These are phyloP conservation scores for Holothuria scabra DNA, from an alignment of 53 echinoderm and acorn worm species.

Conservation along the genomic window DNA sequence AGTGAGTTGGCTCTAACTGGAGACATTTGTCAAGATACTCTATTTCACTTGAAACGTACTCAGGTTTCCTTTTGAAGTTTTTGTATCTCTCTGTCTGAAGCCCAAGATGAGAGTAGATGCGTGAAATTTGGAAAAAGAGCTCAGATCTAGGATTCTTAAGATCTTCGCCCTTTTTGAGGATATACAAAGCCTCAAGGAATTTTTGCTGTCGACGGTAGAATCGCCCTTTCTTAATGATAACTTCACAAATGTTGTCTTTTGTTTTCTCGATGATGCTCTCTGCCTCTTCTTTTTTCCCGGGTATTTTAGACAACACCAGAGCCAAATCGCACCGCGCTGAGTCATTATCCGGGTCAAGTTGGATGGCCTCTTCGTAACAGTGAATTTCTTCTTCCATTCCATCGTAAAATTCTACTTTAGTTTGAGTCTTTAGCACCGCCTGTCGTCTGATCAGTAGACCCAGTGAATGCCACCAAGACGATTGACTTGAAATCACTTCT, in stretches of 20 bases:
- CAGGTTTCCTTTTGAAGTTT: neutral
- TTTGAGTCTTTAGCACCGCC: too few species aligned
- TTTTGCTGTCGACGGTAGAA: neutral
- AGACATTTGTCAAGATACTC: conserved; percentile 18
- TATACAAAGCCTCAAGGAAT: neutral
- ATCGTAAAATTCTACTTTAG: neutral
- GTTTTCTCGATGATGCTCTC: neutral
- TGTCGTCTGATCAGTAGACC: conserved; percentile 11
- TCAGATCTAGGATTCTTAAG: conserved; percentile 6
- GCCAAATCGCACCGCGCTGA: conserved; percentile 2
- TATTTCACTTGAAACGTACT: too few species aligned
- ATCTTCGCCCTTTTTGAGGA: neutral
- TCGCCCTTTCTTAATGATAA: conserved; percentile 9
- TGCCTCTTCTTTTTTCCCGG: neutral
- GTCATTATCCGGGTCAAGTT: neutral
- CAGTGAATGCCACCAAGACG: conserved; percentile 29
- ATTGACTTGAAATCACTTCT: neutral
- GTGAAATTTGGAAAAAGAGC: too few species aligned
- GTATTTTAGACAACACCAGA: neutral
- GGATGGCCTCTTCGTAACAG: conserved; percentile 4
- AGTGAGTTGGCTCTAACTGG: neutral
- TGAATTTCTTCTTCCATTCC: conserved; percentile 20
- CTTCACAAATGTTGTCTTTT: neutral
- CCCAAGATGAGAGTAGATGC: neutral
- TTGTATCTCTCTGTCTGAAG: neutral